Evolutionary conservation across 1,140 invertebrate genomes (phyloP), one percentile per base, ranked within the genome.

Genomic region (Halesus radiatus): DNA sequence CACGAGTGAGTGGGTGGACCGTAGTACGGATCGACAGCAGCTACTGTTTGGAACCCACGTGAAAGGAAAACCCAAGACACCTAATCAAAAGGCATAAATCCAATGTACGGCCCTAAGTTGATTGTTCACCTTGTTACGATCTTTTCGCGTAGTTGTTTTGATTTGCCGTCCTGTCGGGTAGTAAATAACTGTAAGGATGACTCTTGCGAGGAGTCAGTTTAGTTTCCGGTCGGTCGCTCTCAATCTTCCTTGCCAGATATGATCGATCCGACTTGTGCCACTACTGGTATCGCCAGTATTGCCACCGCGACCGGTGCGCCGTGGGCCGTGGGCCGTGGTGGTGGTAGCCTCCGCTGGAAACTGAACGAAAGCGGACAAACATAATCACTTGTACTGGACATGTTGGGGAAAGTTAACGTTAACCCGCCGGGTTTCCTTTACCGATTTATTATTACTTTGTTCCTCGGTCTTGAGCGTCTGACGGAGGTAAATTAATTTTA

Each of bases 371-470:
- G 26, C 62, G 26, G 68, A 20, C 68, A 29, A 56, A 75, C 54
- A 75, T 75, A 75, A 75, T 75, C 60, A 75, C 45, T 22, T 53
- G n/a, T 18, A 32, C 29, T 37, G 64, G 64, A 68, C 68, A 72
- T 23, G 68, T 52, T 29, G 50, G 68, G 45, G 18, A 53, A 53
- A 68, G 29, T 68, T 60, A 23, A 20, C 56, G 62, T 26, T 50
- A 52, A 52, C 68, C 68, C 68, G 68, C 10, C 37, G 68, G 52
- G 45, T 72, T 72, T 72, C 68, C 68, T 72, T 72, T 72, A 20
- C 68, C 68, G 45, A 72, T 72, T 72, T 72, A 72, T 72, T 72
- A 72, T 72, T 72, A 72, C 68, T 72, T 72, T 72, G 68, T 72
- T 72, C 68, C 50, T 53, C 62, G 26, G 22, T 66, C 68, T 66